A percentile compares a stretch with the other conserved stretches of the same genome.
These are phyloP conservation scores for Drosophila tristis DNA, from an alignment of 1,140 invertebrate genomes.

Conservation along the genomic window DNA sequence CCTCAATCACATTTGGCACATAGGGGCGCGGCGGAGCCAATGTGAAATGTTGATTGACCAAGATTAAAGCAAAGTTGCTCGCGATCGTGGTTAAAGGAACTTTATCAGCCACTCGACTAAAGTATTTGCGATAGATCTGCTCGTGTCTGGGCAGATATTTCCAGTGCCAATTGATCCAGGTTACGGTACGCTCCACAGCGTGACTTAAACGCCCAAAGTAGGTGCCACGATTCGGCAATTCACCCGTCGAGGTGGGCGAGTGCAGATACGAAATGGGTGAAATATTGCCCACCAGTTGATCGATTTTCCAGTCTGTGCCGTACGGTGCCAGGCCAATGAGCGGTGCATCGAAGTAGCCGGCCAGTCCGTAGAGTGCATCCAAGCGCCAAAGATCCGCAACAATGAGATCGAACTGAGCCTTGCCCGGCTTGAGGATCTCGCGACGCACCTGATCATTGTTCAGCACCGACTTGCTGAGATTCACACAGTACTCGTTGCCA, in stretches of 20 bases:
- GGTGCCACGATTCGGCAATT: not conserved
- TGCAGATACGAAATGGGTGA: conserved; percentile 25
- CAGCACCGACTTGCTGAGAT: conserved; percentile 8
- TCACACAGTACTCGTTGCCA: not conserved
- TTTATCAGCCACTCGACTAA: conserved; percentile 30
- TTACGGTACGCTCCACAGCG: conserved; percentile 10
- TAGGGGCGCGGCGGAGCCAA: conserved; percentile 58
- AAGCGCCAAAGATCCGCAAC: conserved; percentile 20
- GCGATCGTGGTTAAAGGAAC: conserved; percentile 40
- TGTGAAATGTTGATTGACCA: conserved; percentile 75
- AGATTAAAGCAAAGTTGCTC: conserved; percentile 59
- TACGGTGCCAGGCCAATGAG: conserved; percentile 26
- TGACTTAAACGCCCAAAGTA: conserved; percentile 5
- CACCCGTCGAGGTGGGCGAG: not conserved
- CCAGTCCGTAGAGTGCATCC: conserved; percentile 26
- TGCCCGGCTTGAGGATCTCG: conserved; percentile 22
- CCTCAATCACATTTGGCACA: conserved; percentile 69
- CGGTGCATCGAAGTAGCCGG: conserved; percentile 18
- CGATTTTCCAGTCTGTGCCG: conserved; percentile 34
- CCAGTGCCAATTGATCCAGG: conserved; percentile 69
- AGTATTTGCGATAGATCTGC: conserved; percentile 69
- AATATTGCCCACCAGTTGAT: conserved; percentile 23
- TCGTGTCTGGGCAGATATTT: conserved; percentile 59
- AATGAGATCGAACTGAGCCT: conserved; percentile 23
- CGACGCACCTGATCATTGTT: conserved; percentile 33